Conservation (phyloP, 2,797 vertebrate species). For the Botia almorhae region DNA sequence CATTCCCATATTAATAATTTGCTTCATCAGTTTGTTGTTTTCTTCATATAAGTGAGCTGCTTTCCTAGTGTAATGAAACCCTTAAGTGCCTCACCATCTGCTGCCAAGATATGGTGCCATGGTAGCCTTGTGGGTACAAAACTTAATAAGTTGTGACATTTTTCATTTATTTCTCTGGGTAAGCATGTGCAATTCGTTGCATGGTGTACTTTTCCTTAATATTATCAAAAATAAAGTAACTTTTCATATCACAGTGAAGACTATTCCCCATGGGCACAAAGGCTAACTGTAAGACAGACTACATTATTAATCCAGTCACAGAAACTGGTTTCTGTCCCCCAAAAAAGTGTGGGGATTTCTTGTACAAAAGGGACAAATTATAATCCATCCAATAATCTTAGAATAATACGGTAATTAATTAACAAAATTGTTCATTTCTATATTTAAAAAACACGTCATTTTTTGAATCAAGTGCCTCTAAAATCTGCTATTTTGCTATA, state of each 20-base stretch:
- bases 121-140: constrained; percentile 33
- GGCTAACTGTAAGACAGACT: neutral
- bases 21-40: neutral
- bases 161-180: constrained; percentile 33
- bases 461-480: neutral
- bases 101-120: neutral
- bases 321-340: too few relatives aligned
- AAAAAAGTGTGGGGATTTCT: neutral
- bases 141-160: constrained; percentile 38
- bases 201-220: constrained; percentile 11
- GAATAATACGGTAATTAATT: neutral
- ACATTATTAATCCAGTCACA: constrained; percentile 6
- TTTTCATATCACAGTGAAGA: neutral
- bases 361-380: neutral
- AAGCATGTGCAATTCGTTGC: neutral
- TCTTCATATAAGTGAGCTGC: neutral
- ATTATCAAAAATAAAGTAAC: constrained; percentile 13
- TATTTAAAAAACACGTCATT: neutral
- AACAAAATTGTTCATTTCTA: constrained; percentile 3
- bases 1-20: constrained; percentile 7
- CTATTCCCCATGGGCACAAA: neutral
- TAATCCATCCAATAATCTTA: neutral
- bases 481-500: neutral
- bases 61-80: constrained; percentile 34
- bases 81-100: constrained; percentile 25